Evolutionary conservation across 2,888 invertebrate genomes (phyloP), one percentile per base, ranked within the genome.

Genomic region (Eupithecia pulchellata): DNA sequence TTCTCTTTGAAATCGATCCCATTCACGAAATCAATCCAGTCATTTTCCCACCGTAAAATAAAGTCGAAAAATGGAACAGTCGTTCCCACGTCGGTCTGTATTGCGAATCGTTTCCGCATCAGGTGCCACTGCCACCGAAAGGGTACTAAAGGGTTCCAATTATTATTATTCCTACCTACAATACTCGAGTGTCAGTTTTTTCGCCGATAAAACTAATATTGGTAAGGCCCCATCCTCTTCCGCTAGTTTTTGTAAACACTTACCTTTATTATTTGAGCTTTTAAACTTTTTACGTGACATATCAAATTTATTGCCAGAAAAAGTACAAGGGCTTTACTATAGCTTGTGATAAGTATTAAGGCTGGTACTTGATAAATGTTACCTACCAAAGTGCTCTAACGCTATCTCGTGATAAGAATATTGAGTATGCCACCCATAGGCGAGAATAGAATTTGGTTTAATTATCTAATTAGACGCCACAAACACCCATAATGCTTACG

Each of bases 181-280:
- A 91, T 90, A 91, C 90, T 89, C 87, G 82, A 91, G 88, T 89
- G 89, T 90, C 89, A 89, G 85, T 89, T 94, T 94, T 94, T 93
- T 93, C 88, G 87, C 79, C 78, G 92, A 93, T 93, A 92, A 93
- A 93, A 94, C 94, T 93, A 94, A 94, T 93, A 94, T 94, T 93
- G 91, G 91, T 91, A 76, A 88, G 88, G 36, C 60, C 92, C 92
- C 94, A 93, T 93, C 94, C 94, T 91, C 91, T 94, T 94, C 94
- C 94, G 94, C 84, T 84, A 83, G 84, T 82, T 90, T 92, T 92
- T 90, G 91, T 91, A 89, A 91, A 91, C 91, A 89, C 85, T 83
- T 82, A 89, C 88, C 87, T 84, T 29, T 57, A 30, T n/a, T 90
- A 88, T 89, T 91, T 91, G 89, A 87, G 87, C 87, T 89, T 89